These are phyloP conservation scores for Styela plicata DNA, from an alignment of 23 tunicate species.

Conservation along the genomic window DNA sequence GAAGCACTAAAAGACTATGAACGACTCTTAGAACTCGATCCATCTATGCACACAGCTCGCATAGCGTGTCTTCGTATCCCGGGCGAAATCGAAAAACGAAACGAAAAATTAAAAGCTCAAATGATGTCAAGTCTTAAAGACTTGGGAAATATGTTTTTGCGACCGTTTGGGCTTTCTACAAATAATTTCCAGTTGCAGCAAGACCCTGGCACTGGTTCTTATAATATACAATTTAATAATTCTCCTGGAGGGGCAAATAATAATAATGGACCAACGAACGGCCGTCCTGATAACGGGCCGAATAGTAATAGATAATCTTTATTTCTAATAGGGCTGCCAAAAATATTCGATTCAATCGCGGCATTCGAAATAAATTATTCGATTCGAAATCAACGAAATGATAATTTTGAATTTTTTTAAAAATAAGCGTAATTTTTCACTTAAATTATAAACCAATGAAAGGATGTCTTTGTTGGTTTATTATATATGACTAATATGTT, in stretches of 20 bases:
- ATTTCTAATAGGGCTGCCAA: no score
- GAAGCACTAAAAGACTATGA: constrained; percentile 63
- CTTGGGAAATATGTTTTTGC: constrained; percentile 66
- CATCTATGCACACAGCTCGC: constrained; percentile 43
- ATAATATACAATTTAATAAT: constrained; percentile 78
- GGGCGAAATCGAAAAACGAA: constrained; percentile 49
- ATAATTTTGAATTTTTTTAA: no score
- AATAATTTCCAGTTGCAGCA: constrained; percentile 82
- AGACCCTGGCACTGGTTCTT: constrained; percentile 61
- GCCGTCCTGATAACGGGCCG: constrained; percentile 31
- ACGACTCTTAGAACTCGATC: constrained; percentile 48
- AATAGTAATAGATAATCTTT: no score
- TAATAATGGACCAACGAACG: constrained; percentile 7
- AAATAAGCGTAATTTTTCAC: no score
- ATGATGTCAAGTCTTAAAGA: constrained; percentile 81
- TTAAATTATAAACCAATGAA: no score
- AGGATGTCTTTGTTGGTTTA: no score
- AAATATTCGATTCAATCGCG: no score
- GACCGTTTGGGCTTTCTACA: constrained; percentile 80
- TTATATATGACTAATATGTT: no score
- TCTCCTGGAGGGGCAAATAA: constrained; percentile 8
- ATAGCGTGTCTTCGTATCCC: constrained; percentile 54
- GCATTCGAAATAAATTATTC: no score
- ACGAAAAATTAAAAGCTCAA: constrained; percentile 81
- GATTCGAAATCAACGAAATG: no score